A percentile compares a stretch with the other conserved stretches of the same genome.
phyloP scores from a whole-genome alignment of 1,140 invertebrate species.

The Teleogryllus occipitalis region DNA sequence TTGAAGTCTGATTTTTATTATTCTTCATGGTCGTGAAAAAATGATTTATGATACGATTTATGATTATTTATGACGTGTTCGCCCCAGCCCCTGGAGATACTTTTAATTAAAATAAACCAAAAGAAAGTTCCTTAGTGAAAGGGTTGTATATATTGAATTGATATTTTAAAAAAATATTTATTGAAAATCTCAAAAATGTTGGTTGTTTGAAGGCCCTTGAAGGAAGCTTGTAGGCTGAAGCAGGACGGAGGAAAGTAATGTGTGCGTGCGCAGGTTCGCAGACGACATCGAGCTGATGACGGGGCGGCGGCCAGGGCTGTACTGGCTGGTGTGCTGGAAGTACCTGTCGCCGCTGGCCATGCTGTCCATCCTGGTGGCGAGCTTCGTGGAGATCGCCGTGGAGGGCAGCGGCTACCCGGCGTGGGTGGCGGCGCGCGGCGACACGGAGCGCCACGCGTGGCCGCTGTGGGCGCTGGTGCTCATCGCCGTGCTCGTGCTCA shows the following conservation, averaged over 20 bases:
- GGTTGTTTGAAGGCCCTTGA: too few species aligned
- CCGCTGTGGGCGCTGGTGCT: slow-evolving; percentile 69
- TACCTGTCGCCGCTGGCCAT: slow-evolving; percentile 86
- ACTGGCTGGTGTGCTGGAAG: slow-evolving; percentile 92
- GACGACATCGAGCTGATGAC: slow-evolving; percentile 95
- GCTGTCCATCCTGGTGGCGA: slow-evolving; percentile 77
- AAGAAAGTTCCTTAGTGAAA: too few species aligned
- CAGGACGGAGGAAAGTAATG: background rate
- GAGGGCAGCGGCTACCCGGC: slow-evolving; percentile 78
- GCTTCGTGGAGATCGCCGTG: slow-evolving; percentile 69
- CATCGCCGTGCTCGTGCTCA: slow-evolving; percentile 62
- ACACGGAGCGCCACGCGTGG: slow-evolving; percentile 67
- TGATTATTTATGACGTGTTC: too few species aligned
- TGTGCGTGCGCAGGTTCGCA: slow-evolving; percentile 55
- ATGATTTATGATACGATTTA: too few species aligned
- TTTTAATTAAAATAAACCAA: too few species aligned
- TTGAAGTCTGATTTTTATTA: too few species aligned
- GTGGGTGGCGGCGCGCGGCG: slow-evolving; percentile 67
- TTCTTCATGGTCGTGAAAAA: too few species aligned
- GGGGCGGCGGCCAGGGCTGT: slow-evolving; percentile 71
- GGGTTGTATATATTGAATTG: too few species aligned
- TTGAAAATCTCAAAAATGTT: too few species aligned
- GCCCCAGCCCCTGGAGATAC: too few species aligned
- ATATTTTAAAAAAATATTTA: too few species aligned
- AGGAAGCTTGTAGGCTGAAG: too few species aligned